These are phyloP conservation scores for Luffia ferchaultella DNA, from an alignment of 2,888 invertebrate genomes.

Conservation along the genomic window DNA sequence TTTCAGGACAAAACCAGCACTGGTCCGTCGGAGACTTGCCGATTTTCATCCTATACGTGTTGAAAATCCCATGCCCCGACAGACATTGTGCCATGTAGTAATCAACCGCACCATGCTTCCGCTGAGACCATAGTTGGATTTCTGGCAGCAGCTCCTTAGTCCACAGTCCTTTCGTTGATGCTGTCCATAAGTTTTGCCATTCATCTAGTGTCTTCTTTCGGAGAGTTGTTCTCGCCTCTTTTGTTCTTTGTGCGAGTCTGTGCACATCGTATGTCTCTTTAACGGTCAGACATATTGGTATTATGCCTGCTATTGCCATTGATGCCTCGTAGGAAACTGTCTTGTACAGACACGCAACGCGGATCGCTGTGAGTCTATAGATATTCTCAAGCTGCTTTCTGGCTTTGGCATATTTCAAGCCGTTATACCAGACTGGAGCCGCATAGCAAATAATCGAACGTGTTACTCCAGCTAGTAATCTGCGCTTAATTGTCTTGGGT, in stretches of 20 bases:
- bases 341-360: background rate
- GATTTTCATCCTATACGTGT: background rate
- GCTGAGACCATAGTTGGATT: background rate
- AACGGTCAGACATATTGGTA: background rate
- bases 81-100: background rate
- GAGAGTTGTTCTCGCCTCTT: background rate
- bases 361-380: background rate
- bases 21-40: background rate
- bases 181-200: background rate
- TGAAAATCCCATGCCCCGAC: background rate
- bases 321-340: background rate
- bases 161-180: background rate
- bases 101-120: background rate
- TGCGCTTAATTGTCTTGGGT: background rate
- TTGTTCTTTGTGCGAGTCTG: background rate
- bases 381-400: background rate
- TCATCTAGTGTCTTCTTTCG: background rate
- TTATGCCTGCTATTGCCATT: background rate
- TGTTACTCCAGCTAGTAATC: background rate
- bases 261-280: background rate
- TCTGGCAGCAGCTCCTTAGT: background rate
- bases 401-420: background rate
- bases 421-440: background rate
- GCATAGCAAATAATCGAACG: background rate
- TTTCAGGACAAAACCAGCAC: background rate